These are phyloP conservation scores for Remorina albescens DNA, from an alignment of 2,797 vertebrate species.

Conservation along the genomic window DNA sequence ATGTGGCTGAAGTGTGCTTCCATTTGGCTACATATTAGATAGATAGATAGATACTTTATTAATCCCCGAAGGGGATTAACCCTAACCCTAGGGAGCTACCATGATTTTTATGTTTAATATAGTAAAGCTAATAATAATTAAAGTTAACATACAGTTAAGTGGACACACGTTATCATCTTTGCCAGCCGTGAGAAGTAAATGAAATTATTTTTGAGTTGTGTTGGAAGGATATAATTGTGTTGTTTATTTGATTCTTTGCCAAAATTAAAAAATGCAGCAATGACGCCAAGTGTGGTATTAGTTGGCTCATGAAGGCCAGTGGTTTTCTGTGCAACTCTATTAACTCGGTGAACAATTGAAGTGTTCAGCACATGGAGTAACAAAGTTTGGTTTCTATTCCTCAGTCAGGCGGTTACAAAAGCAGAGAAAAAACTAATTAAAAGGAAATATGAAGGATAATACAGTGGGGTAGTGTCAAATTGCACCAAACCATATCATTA, in stretches of 20 bases:
- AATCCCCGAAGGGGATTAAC: too few relatives aligned
- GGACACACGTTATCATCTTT: background rate
- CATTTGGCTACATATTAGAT: too few relatives aligned
- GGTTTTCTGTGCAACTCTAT: constrained; percentile 32
- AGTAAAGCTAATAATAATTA: background rate
- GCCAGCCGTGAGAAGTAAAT: background rate
- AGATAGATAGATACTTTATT: too few relatives aligned
- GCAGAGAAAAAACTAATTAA: constrained; percentile 23
- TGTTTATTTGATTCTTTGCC: constrained; percentile 20
- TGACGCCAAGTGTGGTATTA: background rate
- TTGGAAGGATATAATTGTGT: background rate
- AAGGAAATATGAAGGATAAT: constrained; percentile 30
- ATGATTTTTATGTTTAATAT: background rate
- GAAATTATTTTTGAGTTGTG: background rate
- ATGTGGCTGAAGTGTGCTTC: background rate
- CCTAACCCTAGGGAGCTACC: too few relatives aligned
- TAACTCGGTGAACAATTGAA: constrained; percentile 35
- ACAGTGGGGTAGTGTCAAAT: background rate
- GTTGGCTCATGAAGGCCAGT: background rate
- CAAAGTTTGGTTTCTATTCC: constrained; percentile 26
- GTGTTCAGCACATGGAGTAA: constrained; percentile 7
- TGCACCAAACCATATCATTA: background rate
- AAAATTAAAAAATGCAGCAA: constrained; percentile 5
- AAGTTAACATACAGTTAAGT: background rate
- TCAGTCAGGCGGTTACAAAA: constrained; percentile 15